Percentiles rank a stretch among this genome's conserved stretches.
These are phyloP conservation scores for Himalopsyche tibetana DNA, from an alignment of 2,888 invertebrate species.

Conservation along the genomic window DNA sequence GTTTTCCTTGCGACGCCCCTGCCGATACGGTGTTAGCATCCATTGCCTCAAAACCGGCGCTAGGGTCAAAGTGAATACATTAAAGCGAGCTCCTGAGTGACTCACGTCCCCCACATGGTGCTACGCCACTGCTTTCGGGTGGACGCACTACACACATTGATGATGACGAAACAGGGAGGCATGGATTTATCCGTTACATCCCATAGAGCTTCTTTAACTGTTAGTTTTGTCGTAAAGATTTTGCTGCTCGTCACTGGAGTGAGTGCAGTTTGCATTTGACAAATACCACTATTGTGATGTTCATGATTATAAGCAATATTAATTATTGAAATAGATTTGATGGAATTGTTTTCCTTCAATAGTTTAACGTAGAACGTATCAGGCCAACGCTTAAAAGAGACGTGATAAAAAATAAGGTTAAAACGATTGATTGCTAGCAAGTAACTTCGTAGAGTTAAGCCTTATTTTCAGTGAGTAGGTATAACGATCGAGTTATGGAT, in stretches of 20 bases:
- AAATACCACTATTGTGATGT: no score
- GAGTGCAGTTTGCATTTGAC: not conserved
- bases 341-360: no score
- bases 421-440: no score
- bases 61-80: slow-evolving; percentile 65
- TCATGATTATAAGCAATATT: no score
- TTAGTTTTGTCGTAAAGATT: not conserved
- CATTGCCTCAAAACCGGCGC: slow-evolving; percentile 57
- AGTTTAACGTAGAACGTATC: no score
- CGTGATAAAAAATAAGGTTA: no score
- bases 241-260: not conserved
- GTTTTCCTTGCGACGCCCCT: slow-evolving; percentile 46
- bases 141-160: slow-evolving; percentile 15
- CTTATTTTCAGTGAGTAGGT: no score
- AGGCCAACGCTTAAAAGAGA: no score
- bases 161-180: slow-evolving; percentile 16
- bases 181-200: slow-evolving; percentile 35
- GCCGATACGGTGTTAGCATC: slow-evolving; percentile 43
- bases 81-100: slow-evolving; percentile 53
- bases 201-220: slow-evolving; percentile 19
- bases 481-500: no score
- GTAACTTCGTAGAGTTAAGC: no score
- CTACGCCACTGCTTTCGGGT: slow-evolving; percentile 37
- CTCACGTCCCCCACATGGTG: slow-evolving; percentile 47
- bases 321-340: no score